These are phyloP conservation scores for Ophioninae sp. DNA, from an alignment of 2,888 invertebrate genomes.

Conservation along the genomic window DNA sequence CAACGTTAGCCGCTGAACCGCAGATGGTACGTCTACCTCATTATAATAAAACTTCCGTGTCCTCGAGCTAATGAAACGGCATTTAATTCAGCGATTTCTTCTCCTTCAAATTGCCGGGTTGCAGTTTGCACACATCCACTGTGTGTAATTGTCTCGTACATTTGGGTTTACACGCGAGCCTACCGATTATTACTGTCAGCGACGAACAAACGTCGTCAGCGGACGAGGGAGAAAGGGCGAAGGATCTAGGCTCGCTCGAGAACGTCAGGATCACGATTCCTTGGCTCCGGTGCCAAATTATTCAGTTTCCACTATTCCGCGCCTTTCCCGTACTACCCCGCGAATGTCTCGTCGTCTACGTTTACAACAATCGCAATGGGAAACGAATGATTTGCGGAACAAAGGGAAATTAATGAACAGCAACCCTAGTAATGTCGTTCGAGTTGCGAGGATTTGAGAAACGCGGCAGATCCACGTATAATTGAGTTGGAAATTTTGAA, in stretches of 20 bases:
- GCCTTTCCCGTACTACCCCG: constrained; percentile 21
- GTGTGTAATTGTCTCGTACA: neutral
- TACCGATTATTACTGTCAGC: constrained; percentile 39
- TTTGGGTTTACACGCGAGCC: neutral
- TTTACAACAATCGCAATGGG: constrained; percentile 41
- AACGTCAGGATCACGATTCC: constrained; percentile 52
- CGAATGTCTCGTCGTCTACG: constrained; percentile 27
- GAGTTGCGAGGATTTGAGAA: neutral
- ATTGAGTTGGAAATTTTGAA: too few relatives aligned
- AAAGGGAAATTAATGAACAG: constrained; percentile 30
- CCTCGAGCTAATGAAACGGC: constrained; percentile 60
- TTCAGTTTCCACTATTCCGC: constrained; percentile 63
- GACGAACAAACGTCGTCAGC: constrained; percentile 15
- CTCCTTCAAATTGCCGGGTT: constrained; percentile 23
- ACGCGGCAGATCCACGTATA: too few relatives aligned
- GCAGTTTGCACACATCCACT: constrained; percentile 5
- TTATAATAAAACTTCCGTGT: neutral
- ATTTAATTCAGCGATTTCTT: constrained; percentile 49
- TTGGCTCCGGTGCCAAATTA: constrained; percentile 69
- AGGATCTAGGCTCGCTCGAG: constrained; percentile 24
- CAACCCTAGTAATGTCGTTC: neutral
- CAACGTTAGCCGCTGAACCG: constrained; percentile 41
- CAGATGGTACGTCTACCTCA: constrained; percentile 15
- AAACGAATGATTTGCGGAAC: constrained; percentile 36
- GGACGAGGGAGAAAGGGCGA: constrained; percentile 5